Conservation (phyloP, 2,113 vertebrate genomes). For the Macquaria australasica region DNA sequence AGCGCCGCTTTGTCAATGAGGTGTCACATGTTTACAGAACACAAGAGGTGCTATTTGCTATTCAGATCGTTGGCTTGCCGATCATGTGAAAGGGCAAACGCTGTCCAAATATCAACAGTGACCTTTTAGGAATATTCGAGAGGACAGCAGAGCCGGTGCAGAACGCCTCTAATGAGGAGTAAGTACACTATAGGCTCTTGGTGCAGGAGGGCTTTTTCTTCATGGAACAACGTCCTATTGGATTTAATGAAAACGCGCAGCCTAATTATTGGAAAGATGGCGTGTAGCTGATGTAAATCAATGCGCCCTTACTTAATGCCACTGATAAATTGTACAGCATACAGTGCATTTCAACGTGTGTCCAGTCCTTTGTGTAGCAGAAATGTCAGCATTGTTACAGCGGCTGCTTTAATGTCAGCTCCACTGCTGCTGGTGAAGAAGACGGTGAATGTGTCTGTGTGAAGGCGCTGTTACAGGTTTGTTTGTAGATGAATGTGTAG, state of each 20-base stretch:
- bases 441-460: not conserved
- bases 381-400: slow-evolving; percentile 72
- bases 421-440: slow-evolving; percentile 9
- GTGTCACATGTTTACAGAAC: slow-evolving; percentile 69
- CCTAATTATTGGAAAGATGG: slow-evolving; percentile 60
- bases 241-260: slow-evolving; percentile 56
- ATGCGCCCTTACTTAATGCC: slow-evolving; percentile 59
- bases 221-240: slow-evolving; percentile 48
- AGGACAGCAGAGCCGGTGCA: slow-evolving; percentile 59
- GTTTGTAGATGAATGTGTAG: not conserved
- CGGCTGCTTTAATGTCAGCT: slow-evolving; percentile 69
- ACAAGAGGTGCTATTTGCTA: slow-evolving; percentile 74
- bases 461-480: not conserved
- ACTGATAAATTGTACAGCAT: slow-evolving; percentile 50
- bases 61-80: slow-evolving; percentile 75
- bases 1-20: slow-evolving; percentile 51
- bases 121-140: slow-evolving; percentile 84
- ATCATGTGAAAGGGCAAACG: slow-evolving; percentile 83
- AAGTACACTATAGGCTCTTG: slow-evolving; percentile 41
- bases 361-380: slow-evolving; percentile 54
- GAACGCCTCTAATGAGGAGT: slow-evolving; percentile 77
- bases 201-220: slow-evolving; percentile 15
- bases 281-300: slow-evolving; percentile 54
- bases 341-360: slow-evolving; percentile 26
- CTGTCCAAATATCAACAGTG: slow-evolving; percentile 87